Evolutionary conservation across 1,140 invertebrate genomes (phyloP).

Genomic region (Ephestia elutella): DNA sequence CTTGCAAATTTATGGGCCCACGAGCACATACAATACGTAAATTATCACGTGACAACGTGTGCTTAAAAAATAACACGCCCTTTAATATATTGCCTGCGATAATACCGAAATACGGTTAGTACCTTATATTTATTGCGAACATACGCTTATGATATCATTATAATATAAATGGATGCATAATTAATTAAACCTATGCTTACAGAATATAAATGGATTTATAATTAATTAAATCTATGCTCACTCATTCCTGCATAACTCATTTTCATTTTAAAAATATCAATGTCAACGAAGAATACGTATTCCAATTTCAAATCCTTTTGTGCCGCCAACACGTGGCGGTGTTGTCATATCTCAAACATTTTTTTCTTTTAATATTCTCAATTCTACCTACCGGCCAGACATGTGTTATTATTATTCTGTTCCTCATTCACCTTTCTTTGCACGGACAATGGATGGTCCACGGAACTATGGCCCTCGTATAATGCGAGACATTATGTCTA

Average conservation of each 20-base stretch:
- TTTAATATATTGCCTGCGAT: slow-evolving; percentile 25
- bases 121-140: slow-evolving; percentile 4
- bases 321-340: slow-evolving; percentile 55
- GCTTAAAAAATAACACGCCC: slow-evolving; percentile 38
- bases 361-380: slow-evolving; percentile 41
- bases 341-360: slow-evolving; percentile 63
- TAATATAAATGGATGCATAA: background rate
- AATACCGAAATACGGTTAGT: slow-evolving; percentile 17
- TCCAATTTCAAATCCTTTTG: slow-evolving; percentile 49
- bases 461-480: slow-evolving; percentile 55
- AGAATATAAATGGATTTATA: too few relatives aligned
- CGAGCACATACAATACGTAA: slow-evolving; percentile 46
- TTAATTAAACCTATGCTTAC: background rate
- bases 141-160: background rate
- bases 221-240: background rate
- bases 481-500: slow-evolving; percentile 59
- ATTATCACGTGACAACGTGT: slow-evolving; percentile 40
- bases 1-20: slow-evolving; percentile 56
- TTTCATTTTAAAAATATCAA: background rate
- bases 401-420: slow-evolving; percentile 66
- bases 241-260: background rate
- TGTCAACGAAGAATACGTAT: slow-evolving; percentile 5
- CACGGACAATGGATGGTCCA: slow-evolving; percentile 49
- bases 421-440: slow-evolving; percentile 64
- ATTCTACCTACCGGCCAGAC: slow-evolving; percentile 57